Conservation (phyloP, 2,888 invertebrate species). For the Timandra comae region DNA sequence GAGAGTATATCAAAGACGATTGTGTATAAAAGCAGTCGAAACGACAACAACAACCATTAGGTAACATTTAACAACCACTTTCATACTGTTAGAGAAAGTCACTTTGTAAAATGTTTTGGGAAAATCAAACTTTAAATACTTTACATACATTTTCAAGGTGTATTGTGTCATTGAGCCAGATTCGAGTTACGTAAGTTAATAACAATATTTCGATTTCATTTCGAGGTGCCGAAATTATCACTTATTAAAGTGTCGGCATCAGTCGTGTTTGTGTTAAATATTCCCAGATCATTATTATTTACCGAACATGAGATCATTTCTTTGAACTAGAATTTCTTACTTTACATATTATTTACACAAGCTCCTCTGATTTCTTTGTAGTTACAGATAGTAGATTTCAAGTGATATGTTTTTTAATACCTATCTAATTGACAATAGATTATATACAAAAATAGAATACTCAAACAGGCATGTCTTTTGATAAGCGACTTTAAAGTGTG, state of each 20-base stretch:
- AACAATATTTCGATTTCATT: not conserved
- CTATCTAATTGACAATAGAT: constrained; percentile 42
- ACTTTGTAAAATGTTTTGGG: constrained; percentile 18
- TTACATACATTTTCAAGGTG: constrained; percentile 8
- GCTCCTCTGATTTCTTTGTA: constrained; percentile 24
- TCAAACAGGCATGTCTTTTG: constrained; percentile 17
- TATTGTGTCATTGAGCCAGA: not conserved
- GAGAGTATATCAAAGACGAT: constrained; percentile 35
- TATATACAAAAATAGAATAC: constrained; percentile 43
- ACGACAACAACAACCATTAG: constrained; percentile 47
- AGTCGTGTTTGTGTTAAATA: not conserved
- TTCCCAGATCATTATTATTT: constrained; percentile 1
- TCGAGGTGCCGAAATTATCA: not conserved
- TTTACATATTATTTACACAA: constrained; percentile 33
- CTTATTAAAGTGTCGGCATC: not conserved
- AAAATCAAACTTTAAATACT: constrained; percentile 4
- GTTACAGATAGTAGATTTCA: constrained; percentile 15
- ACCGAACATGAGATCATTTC: not conserved
- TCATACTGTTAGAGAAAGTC: constrained; percentile 25
- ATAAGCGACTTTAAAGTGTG: constrained; percentile 11
- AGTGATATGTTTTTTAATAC: constrained; percentile 44
- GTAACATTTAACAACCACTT: constrained; percentile 50
- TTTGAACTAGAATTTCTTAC: constrained; percentile 1
- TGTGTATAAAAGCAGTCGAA: constrained; percentile 49
- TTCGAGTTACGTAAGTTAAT: constrained; percentile 1